phyloP scores from a whole-genome alignment of 2,113 vertebrate species.

The Alligator mississippiensis region DNA sequence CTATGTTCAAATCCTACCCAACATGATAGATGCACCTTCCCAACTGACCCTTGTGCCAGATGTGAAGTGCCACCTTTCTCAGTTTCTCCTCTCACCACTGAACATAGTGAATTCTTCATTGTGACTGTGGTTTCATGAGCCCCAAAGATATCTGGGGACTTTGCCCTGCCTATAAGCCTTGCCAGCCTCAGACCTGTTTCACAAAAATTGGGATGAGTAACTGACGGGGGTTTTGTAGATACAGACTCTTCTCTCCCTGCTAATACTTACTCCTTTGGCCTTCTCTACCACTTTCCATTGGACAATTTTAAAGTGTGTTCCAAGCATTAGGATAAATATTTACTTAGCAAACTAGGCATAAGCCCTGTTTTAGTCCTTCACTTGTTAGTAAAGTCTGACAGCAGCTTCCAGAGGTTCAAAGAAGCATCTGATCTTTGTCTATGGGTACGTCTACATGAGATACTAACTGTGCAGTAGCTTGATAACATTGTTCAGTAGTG shows the following conservation, averaged over 20 bases:
- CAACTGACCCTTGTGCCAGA: neutral
- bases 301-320: neutral
- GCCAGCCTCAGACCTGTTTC: neutral
- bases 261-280: neutral
- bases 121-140: neutral
- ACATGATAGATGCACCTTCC: neutral
- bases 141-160: neutral
- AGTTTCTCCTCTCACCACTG: neutral
- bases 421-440: neutral
- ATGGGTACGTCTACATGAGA: too few relatives aligned
- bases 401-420: neutral
- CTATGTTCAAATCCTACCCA: neutral
- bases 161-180: neutral
- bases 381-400: neutral
- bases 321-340: accelerated
- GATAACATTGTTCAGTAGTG: too few relatives aligned
- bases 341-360: neutral
- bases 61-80: neutral
- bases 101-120: neutral
- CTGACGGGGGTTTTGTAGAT: neutral
- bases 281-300: neutral
- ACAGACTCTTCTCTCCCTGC: neutral
- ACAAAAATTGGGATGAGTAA: neutral
- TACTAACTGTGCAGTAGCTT: too few relatives aligned
- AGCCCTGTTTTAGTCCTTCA: neutral